A percentile compares a stretch with the other conserved stretches of the same genome.
Evolutionary conservation across 2,113 vertebrate species (phyloP).

Genomic region (Tetrao urogallus): DNA sequence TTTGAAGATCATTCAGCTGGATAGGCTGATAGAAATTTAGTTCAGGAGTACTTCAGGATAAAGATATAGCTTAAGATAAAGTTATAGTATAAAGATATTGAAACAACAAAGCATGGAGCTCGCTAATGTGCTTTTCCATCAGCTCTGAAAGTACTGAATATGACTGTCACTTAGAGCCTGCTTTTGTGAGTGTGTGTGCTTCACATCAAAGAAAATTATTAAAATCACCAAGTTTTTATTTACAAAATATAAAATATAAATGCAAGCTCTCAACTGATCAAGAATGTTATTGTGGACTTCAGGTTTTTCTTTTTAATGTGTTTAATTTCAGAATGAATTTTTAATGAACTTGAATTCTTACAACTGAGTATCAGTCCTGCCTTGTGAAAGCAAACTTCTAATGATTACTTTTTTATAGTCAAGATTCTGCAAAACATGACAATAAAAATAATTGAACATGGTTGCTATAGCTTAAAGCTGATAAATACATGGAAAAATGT

Average conservation of each 20-base stretch:
- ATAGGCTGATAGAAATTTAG: background rate
- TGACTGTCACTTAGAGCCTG: background rate
- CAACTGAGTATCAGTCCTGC: background rate
- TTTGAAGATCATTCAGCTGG: background rate
- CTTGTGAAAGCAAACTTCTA: background rate
- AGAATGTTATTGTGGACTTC: background rate
- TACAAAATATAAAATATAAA: background rate
- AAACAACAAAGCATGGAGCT: background rate
- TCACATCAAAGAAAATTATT: background rate
- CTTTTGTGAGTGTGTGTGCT: background rate
- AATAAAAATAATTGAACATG: background rate
- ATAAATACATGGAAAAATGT: background rate
- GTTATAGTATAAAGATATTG: background rate
- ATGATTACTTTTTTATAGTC: background rate
- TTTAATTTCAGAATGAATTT: background rate
- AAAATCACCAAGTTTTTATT: background rate
- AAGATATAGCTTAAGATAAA: background rate
- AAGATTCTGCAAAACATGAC: slow-evolving; percentile 18
- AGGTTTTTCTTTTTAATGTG: background rate
- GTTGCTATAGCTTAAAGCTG: background rate
- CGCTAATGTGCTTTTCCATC: background rate
- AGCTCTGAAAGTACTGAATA: background rate
- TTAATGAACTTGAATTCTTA: background rate
- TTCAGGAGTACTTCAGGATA: background rate
- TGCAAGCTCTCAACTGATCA: background rate